Evolutionary conservation across 2,888 invertebrate genomes (phyloP).

Genomic region (Steinernema scapterisci): DNA sequence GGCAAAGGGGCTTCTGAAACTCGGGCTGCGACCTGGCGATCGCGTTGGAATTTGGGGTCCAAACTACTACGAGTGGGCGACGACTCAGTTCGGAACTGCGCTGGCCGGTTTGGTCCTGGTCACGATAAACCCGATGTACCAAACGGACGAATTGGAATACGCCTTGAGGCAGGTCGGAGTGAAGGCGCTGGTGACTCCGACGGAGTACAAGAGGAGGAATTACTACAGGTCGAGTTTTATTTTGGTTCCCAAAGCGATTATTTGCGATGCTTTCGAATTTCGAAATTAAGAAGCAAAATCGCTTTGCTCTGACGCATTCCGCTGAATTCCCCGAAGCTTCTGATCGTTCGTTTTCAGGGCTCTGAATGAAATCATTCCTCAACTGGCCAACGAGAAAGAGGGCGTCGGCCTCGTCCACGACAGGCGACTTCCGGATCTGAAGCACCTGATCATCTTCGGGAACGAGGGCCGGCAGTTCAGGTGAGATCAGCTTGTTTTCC

Average conservation of each 20-base stretch:
- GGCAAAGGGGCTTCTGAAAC: conserved; percentile 75
- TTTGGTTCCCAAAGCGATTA: too few relatives aligned
- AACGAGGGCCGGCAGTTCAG: conserved; percentile 33
- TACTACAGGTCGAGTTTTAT: conserved; percentile 73
- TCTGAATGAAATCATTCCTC: conserved; percentile 36
- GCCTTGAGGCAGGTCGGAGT: conserved; percentile 75
- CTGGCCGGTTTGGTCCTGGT: conserved; percentile 78
- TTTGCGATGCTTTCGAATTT: too few relatives aligned
- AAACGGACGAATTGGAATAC: conserved; percentile 76
- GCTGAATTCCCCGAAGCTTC: too few relatives aligned
- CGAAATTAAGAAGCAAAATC: too few relatives aligned
- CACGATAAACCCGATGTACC: conserved; percentile 79
- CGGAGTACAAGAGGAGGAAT: conserved; percentile 74
- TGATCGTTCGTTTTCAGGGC: background rate
- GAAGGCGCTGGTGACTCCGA: conserved; percentile 76
- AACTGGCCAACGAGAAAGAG: conserved; percentile 34
- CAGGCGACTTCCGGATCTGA: conserved; percentile 67
- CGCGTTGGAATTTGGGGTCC: conserved; percentile 80
- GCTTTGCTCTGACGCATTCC: too few relatives aligned
- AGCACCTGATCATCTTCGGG: conserved; percentile 72
- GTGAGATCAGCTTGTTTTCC: background rate
- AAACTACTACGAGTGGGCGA: conserved; percentile 78
- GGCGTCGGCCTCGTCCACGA: conserved; percentile 48
- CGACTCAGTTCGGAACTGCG: conserved; percentile 76
- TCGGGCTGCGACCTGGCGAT: conserved; percentile 78